These are phyloP conservation scores for Astatotilapia flaviijosephi DNA, from an alignment of 2,113 vertebrate genomes.

Conservation along the genomic window DNA sequence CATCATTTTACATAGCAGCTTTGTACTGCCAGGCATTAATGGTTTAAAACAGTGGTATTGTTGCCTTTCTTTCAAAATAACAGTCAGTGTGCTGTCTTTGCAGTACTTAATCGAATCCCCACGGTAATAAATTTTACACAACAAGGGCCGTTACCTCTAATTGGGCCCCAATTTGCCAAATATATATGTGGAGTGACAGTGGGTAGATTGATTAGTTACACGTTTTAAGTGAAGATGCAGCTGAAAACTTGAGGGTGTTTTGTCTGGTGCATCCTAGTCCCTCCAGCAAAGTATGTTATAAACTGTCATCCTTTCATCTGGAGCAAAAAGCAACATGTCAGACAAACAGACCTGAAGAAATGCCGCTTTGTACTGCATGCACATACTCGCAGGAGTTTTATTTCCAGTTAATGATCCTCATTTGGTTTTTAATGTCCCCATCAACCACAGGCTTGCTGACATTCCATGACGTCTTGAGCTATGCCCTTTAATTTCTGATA, in stretches of 20 bases:
- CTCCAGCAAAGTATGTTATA: neutral
- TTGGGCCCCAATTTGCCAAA: constrained; percentile 53
- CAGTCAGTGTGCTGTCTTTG: constrained; percentile 6
- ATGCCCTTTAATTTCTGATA: constrained; percentile 51
- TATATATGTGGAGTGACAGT: constrained; percentile 40
- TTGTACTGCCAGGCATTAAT: neutral
- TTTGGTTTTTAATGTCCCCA: constrained; percentile 16
- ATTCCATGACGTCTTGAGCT: constrained; percentile 15
- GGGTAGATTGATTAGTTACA: neutral
- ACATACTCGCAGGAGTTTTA: constrained; percentile 11
- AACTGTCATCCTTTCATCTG: neutral
- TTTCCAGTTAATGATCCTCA: constrained; percentile 44
- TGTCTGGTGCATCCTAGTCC: neutral
- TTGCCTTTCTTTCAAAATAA: constrained; percentile 7
- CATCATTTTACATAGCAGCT: neutral
- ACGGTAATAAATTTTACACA: constrained; percentile 55
- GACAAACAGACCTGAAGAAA: neutral
- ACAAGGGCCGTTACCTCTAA: constrained; percentile 59
- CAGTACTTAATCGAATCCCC: constrained; percentile 53
- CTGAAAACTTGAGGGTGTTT: neutral
- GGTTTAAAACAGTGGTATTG: neutral
- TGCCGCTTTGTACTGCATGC: neutral
- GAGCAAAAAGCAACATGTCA: neutral
- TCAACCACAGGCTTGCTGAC: constrained; percentile 7
- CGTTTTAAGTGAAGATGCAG: constrained; percentile 14